Evolutionary conservation across 2,113 vertebrate genomes (phyloP).

Genomic region (Dendropsophus ebraccatus): DNA sequence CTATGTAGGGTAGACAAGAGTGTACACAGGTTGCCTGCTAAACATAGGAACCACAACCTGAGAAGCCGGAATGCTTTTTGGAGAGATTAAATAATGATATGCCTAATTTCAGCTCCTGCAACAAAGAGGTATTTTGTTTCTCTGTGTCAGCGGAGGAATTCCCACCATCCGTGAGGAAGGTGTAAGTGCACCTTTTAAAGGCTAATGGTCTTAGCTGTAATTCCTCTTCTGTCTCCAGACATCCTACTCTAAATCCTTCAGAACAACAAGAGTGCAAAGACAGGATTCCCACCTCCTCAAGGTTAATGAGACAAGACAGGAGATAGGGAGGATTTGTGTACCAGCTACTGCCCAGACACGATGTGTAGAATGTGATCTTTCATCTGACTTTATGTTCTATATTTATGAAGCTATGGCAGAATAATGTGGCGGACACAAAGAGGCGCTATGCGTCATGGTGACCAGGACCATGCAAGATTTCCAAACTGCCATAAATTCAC

Average conservation of each 20-base stretch:
- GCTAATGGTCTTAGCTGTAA: slow-evolving; percentile 55
- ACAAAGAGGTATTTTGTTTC: slow-evolving; percentile 6
- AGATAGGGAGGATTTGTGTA: slow-evolving; percentile 52
- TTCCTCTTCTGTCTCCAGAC: slow-evolving; percentile 55
- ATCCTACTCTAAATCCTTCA: slow-evolving; percentile 53
- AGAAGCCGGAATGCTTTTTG: neutral
- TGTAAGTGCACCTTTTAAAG: slow-evolving; percentile 54
- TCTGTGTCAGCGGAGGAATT: slow-evolving; percentile 22
- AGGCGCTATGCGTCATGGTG: neutral
- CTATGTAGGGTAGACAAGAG: too few relatives aligned
- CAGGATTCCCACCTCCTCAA: slow-evolving; percentile 6
- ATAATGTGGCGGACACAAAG: slow-evolving; percentile 34
- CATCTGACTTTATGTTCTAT: slow-evolving; percentile 30
- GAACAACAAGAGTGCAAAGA: slow-evolving; percentile 44
- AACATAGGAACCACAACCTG: neutral
- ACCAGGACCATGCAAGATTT: neutral
- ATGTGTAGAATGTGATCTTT: slow-evolving; percentile 22
- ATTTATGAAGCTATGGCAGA: slow-evolving; percentile 42
- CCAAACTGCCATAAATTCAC: neutral
- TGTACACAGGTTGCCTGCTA: neutral
- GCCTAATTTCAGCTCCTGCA: neutral
- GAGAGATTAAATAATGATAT: slow-evolving; percentile 4
- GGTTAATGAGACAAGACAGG: slow-evolving; percentile 52
- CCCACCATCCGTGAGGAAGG: slow-evolving; percentile 3
- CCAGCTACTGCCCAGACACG: slow-evolving; percentile 53